These are phyloP conservation scores for Apocheima hispidaria DNA, from an alignment of 2,888 invertebrate genomes.

Conservation along the genomic window DNA sequence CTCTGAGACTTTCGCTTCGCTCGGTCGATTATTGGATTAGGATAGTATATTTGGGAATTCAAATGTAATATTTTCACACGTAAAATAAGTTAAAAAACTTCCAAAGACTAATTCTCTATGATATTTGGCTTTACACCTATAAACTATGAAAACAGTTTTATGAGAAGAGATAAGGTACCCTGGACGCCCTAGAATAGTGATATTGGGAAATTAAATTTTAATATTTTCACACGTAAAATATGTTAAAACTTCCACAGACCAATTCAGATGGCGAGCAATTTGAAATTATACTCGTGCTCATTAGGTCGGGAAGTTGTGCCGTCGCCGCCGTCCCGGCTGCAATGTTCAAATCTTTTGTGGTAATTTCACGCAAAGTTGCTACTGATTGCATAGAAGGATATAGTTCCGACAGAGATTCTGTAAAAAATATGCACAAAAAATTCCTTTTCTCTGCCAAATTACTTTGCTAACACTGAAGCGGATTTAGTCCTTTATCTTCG, in stretches of 20 bases:
- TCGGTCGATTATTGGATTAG: too few relatives aligned
- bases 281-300: slow-evolving; percentile 24
- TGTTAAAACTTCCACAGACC: slow-evolving; percentile 17
- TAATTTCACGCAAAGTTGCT: slow-evolving; percentile 40
- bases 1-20: too few relatives aligned
- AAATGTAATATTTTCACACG: too few relatives aligned
- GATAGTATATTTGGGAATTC: too few relatives aligned
- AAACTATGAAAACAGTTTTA: too few relatives aligned
- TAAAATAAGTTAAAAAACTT: too few relatives aligned
- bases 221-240: slow-evolving; percentile 5
- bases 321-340: slow-evolving; percentile 43
- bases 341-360: slow-evolving; percentile 44
- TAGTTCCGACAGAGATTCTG: slow-evolving; percentile 28
- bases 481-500: slow-evolving; percentile 16
- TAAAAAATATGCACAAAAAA: slow-evolving; percentile 11
- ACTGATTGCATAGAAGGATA: slow-evolving; percentile 36
- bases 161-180: too few relatives aligned
- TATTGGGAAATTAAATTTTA: not conserved
- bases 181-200: not conserved
- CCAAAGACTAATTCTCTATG: too few relatives aligned
- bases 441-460: slow-evolving; percentile 6
- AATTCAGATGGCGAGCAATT: slow-evolving; percentile 24
- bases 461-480: slow-evolving; percentile 9
- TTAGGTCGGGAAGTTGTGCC: slow-evolving; percentile 39
- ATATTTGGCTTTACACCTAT: too few relatives aligned